These are phyloP conservation scores for Junco hyemalis DNA, from an alignment of 2,113 vertebrate genomes.

Conservation along the genomic window DNA sequence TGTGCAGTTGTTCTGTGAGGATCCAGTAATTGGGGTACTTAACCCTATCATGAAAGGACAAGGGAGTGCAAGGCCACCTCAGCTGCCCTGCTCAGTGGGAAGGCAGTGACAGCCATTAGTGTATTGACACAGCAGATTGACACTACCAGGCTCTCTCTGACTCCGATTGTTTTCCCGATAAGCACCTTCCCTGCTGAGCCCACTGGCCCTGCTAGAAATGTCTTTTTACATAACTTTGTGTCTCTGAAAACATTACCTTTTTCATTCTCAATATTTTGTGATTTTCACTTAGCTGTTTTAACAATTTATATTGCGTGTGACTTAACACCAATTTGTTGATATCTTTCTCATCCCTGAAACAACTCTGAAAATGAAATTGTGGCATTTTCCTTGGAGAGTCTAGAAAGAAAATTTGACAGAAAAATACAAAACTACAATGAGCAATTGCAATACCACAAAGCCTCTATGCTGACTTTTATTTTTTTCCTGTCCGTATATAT, in stretches of 20 bases:
- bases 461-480: background rate
- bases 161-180: background rate
- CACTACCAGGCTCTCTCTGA: background rate
- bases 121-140: background rate
- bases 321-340: background rate
- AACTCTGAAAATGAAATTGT: constrained; percentile 32
- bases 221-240: background rate
- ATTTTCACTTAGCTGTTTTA: background rate
- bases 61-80: background rate
- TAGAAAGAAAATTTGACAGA: background rate
- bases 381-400: background rate
- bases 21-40: background rate
- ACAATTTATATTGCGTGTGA: background rate
- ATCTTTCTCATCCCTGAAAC: background rate
- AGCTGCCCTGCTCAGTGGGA: background rate
- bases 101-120: background rate
- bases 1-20: background rate
- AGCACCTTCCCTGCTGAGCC: background rate
- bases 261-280: background rate
- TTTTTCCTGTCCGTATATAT: background rate
- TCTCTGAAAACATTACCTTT: background rate
- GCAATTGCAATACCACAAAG: background rate
- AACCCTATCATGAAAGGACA: background rate
- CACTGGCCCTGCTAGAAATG: background rate
- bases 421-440: background rate